Evolutionary conservation across 2,888 invertebrate genomes (phyloP).

Genomic region (Yponomeuta evonymella): DNA sequence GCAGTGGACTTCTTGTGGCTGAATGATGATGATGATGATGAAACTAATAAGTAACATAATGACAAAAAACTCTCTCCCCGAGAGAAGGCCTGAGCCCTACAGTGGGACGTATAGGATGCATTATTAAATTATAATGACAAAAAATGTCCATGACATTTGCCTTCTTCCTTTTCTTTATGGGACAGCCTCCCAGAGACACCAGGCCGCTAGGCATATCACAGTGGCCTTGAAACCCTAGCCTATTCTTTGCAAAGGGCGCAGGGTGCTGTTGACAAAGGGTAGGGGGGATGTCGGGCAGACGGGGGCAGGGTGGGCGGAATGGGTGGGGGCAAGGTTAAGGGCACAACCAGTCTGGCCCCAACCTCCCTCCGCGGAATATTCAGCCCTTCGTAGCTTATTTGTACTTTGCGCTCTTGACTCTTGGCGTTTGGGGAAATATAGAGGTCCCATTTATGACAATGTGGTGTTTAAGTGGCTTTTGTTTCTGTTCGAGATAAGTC

Average conservation of each 20-base stretch:
- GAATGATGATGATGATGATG: no score
- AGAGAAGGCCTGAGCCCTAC: no score
- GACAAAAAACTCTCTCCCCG: neutral
- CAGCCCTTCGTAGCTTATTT: neutral
- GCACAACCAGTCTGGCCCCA: conserved; percentile 3
- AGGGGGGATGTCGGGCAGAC: neutral
- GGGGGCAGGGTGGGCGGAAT: neutral
- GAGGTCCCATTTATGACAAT: neutral
- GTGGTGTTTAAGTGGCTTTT: no score
- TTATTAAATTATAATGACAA: neutral
- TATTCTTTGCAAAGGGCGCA: conserved; percentile 8
- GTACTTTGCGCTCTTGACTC: neutral
- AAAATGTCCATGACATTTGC: no score
- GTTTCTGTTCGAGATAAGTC: no score
- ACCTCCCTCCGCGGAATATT: neutral
- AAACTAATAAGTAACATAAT: neutral
- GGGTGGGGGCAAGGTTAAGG: conserved; percentile 10
- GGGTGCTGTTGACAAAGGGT: conserved; percentile 6
- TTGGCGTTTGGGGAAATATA: neutral
- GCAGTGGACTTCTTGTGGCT: no score
- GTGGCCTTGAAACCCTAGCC: conserved; percentile 5
- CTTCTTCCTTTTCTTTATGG: neutral
- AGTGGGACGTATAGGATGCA: no score
- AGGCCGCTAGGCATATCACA: neutral
- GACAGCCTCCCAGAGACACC: conserved; percentile 7